Conservation (phyloP, 2,888 invertebrate genomes). For the Abrostola tripartita region DNA sequence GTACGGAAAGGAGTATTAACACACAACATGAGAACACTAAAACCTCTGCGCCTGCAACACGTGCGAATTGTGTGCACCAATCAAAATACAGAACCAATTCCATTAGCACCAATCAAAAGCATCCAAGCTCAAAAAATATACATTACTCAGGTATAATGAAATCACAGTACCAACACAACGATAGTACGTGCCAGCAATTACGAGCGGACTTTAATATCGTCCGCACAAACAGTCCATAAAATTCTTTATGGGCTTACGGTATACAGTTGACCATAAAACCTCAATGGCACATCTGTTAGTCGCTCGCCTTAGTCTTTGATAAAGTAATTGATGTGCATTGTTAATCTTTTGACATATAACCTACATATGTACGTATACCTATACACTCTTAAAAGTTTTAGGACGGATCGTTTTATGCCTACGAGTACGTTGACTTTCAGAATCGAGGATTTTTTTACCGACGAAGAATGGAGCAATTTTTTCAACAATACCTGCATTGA, state of each 20-base stretch:
- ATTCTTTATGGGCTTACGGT: constrained; percentile 32
- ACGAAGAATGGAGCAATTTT: too few species aligned
- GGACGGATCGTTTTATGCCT: constrained; percentile 2
- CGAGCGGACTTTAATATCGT: constrained; percentile 31
- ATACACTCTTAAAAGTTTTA: constrained; percentile 8
- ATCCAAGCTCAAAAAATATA: not conserved
- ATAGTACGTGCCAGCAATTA: constrained; percentile 29
- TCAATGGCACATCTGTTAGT: constrained; percentile 42
- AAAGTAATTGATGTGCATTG: constrained; percentile 31
- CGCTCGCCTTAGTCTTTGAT: constrained; percentile 23
- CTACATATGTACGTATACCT: not conserved
- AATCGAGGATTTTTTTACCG: too few species aligned
- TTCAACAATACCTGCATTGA: too few species aligned
- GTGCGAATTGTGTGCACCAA: too few species aligned
- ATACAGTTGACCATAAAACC: constrained; percentile 29
- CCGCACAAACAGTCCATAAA: constrained; percentile 48
- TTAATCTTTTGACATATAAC: constrained; percentile 19
- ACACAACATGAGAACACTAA: too few species aligned
- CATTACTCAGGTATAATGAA: constrained; percentile 2
- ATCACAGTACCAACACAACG: constrained; percentile 1
- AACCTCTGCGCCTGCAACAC: too few species aligned
- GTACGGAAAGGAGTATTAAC: too few species aligned
- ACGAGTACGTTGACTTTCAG: too few species aligned
- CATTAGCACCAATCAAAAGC: too few species aligned
- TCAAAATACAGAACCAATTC: too few species aligned